Evolutionary conservation across 2,113 vertebrate species (phyloP).

Genomic region (Tetrax tetrax): DNA sequence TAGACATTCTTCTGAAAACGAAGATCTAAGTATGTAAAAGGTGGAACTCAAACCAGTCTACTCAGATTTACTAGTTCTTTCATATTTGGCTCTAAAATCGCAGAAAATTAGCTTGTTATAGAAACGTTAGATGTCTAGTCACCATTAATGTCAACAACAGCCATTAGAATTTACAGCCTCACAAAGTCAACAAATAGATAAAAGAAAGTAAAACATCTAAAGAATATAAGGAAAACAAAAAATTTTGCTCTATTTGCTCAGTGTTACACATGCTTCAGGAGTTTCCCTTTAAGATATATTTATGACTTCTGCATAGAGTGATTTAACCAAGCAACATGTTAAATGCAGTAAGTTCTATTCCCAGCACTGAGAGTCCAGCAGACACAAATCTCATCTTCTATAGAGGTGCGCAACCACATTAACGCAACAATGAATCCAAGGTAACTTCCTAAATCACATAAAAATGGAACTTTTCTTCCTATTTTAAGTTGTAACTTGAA

Average conservation of each 20-base stretch:
- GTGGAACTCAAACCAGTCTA: not conserved
- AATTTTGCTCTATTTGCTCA: not conserved
- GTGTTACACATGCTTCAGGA: not conserved
- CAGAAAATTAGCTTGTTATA: not conserved
- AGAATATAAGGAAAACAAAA: not conserved
- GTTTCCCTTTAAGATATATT: not conserved
- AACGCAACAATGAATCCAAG: not conserved
- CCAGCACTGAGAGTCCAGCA: not conserved
- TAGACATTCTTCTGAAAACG: not conserved
- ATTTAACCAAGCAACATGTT: not conserved
- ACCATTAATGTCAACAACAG: not conserved
- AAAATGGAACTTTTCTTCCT: not conserved
- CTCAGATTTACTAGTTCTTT: not conserved
- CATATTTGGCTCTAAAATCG: not conserved
- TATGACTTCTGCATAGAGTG: not conserved
- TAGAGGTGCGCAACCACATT: not conserved
- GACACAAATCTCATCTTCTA: not conserved
- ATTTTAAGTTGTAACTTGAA: not conserved
- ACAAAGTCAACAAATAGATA: not conserved
- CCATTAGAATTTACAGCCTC: not conserved
- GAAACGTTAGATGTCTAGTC: not conserved
- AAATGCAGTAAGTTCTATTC: not conserved
- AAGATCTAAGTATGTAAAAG: not conserved
- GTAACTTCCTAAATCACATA: not conserved
- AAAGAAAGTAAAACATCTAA: not conserved